Evolutionary conservation across 2,888 invertebrate genomes (phyloP).

Genomic region (Germaria angustata): DNA sequence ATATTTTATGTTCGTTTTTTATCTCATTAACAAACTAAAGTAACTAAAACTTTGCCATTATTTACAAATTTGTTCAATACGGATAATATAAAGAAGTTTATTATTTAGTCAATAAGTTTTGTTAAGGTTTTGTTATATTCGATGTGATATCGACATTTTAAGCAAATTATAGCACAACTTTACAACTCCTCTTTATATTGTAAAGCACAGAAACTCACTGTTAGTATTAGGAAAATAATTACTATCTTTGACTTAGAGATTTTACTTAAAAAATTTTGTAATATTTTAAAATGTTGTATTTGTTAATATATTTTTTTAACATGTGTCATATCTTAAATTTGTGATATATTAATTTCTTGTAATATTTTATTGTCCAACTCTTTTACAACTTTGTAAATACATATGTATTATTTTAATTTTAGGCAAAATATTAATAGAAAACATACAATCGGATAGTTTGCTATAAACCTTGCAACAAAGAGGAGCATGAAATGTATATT

Average conservation of each 20-base stretch:
- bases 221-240: conserved; percentile 8
- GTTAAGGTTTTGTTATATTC: conserved; percentile 58
- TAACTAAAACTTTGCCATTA: conserved; percentile 45
- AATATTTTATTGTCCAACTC: conserved; percentile 15
- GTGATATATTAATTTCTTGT: conserved; percentile 43
- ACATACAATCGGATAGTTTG: no score
- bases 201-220: conserved; percentile 31
- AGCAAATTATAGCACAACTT: conserved; percentile 59
- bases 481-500: no score
- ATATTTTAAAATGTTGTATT: no score
- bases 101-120: conserved; percentile 32
- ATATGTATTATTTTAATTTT: conserved; percentile 19
- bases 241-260: background rate
- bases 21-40: conserved; percentile 36
- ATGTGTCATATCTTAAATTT: conserved; percentile 45
- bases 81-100: conserved; percentile 16
- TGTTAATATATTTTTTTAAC: background rate
- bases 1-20: conserved; percentile 19
- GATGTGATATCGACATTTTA: conserved; percentile 28
- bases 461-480: no score
- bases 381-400: conserved; percentile 42
- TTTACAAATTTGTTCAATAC: conserved; percentile 22
- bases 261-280: conserved; percentile 11
- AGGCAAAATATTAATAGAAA: conserved; percentile 17
- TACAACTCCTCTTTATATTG: conserved; percentile 5